phyloP scores from a whole-genome alignment of 2,113 vertebrate species.

The Rhodinocichla rosea region DNA sequence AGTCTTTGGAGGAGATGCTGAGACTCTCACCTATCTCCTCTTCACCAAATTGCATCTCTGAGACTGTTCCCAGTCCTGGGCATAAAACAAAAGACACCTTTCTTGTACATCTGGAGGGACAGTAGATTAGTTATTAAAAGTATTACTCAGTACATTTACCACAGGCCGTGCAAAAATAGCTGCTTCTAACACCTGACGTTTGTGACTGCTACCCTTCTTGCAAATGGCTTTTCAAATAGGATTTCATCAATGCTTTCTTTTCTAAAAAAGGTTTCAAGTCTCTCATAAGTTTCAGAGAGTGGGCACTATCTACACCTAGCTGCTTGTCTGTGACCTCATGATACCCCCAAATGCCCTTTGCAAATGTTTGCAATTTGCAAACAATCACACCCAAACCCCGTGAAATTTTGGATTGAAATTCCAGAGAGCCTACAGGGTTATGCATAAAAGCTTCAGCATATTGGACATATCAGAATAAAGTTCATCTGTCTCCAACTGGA shows the following conservation, averaged over 20 bases:
- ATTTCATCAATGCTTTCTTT: background rate
- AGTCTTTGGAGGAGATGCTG: background rate
- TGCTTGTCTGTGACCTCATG: background rate
- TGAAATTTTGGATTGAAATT: background rate
- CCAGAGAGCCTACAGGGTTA: background rate
- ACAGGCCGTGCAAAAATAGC: background rate
- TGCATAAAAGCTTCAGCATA: background rate
- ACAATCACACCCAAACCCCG: background rate
- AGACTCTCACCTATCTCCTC: background rate
- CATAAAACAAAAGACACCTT: background rate
- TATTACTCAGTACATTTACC: background rate
- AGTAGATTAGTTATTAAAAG: background rate
- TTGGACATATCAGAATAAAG: background rate
- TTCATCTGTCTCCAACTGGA: background rate
- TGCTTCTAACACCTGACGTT: background rate
- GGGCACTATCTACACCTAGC: background rate
- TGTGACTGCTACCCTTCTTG: background rate
- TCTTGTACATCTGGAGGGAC: background rate
- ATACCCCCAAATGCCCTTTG: background rate
- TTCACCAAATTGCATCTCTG: background rate
- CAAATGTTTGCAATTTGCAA: background rate
- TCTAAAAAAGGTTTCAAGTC: background rate
- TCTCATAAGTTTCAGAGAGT: background rate
- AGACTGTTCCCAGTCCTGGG: background rate
- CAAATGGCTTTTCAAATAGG: background rate